These are phyloP conservation scores for Gallirallus australis DNA, from an alignment of 2,797 vertebrate genomes.

Conservation along the genomic window DNA sequence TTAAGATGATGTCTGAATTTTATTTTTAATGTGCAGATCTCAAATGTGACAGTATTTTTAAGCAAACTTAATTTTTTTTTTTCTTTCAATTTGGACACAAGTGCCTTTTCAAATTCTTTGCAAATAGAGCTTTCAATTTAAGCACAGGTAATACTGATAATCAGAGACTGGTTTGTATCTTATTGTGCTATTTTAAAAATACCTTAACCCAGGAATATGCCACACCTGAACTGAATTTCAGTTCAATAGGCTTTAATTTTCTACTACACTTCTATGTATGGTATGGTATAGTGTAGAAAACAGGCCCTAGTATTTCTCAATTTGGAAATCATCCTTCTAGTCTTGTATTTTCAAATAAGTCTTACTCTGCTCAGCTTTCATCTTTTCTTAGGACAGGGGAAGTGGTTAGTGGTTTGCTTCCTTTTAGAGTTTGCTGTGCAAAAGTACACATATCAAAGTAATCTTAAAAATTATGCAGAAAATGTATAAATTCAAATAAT, in stretches of 20 bases:
- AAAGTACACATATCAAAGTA: background rate
- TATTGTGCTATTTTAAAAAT: background rate
- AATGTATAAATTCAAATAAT: background rate
- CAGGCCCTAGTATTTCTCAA: fast-evolving
- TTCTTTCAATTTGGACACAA: background rate
- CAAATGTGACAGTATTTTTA: background rate
- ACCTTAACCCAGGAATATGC: background rate
- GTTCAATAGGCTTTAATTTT: background rate
- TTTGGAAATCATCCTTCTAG: too few relatives aligned
- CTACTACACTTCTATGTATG: background rate
- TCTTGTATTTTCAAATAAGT: too few relatives aligned
- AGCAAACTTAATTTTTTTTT: background rate
- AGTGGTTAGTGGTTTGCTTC: background rate
- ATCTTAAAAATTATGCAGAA: background rate
- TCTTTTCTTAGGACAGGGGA: background rate
- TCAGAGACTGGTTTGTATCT: background rate
- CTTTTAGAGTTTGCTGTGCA: background rate
- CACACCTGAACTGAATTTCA: background rate
- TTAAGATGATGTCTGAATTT: background rate
- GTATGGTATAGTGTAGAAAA: background rate
- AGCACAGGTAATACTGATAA: background rate
- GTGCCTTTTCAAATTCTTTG: background rate
- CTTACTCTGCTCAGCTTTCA: too few relatives aligned
- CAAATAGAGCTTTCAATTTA: background rate
- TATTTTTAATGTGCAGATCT: background rate